Percentiles rank a stretch among this genome's conserved stretches.
Evolutionary conservation across 2,888 invertebrate species (phyloP).

Genomic region (Drosophila yooni): DNA sequence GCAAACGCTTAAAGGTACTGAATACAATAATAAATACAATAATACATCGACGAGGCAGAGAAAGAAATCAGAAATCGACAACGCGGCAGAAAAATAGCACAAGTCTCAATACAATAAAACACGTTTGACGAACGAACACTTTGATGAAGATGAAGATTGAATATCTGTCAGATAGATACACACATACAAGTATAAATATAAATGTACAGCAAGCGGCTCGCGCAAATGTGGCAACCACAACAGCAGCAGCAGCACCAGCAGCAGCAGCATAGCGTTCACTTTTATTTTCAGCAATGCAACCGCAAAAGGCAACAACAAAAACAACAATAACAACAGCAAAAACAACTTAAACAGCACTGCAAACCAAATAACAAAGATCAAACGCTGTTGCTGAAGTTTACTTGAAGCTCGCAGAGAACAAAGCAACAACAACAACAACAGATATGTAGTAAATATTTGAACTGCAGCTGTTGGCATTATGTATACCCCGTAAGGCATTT

Average conservation of each 20-base stretch:
- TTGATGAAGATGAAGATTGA: slow-evolving; percentile 74
- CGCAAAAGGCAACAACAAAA: slow-evolving; percentile 37
- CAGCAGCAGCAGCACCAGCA: slow-evolving; percentile 19
- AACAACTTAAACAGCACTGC: slow-evolving; percentile 57
- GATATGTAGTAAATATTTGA: slow-evolving; percentile 26
- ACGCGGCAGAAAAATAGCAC: slow-evolving; percentile 63
- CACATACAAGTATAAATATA: slow-evolving; percentile 1
- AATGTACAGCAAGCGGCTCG: slow-evolving; percentile 14
- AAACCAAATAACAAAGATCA: slow-evolving; percentile 74
- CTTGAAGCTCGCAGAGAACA: slow-evolving; percentile 47
- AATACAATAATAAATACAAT: slow-evolving; percentile 60
- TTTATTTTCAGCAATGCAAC: slow-evolving; percentile 72
- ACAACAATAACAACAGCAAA: slow-evolving; percentile 20
- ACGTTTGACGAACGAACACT: slow-evolving; percentile 71
- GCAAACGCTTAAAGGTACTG: slow-evolving; percentile 46
- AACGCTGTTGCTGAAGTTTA: slow-evolving; percentile 39
- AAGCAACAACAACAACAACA: slow-evolving; percentile 25
- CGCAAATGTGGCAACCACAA: slow-evolving; percentile 39
- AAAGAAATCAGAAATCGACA: slow-evolving; percentile 50
- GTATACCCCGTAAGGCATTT: slow-evolving; percentile 26
- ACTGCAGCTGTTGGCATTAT: slow-evolving; percentile 14
- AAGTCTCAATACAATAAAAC: slow-evolving; percentile 73
- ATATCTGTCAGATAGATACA: slow-evolving; percentile 73
- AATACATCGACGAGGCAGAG: slow-evolving; percentile 30
- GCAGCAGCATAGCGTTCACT: slow-evolving; percentile 61